Conservation (phyloP, 2,888 invertebrate genomes). For the Dioctria linearis region DNA sequence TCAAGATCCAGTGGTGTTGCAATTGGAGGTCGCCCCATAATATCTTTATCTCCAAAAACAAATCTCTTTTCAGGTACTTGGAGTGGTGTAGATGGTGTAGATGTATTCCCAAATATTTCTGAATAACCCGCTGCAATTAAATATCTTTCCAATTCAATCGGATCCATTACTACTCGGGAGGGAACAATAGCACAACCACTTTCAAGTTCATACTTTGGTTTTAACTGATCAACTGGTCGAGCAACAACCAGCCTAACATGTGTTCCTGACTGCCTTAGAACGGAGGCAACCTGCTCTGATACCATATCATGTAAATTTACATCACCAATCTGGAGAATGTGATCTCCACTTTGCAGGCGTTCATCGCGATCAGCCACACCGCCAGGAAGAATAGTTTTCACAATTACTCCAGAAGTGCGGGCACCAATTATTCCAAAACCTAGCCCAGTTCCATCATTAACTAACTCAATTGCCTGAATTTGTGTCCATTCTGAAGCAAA, state of each 20-base stretch:
- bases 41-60: conserved; percentile 66
- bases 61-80: conserved; percentile 70
- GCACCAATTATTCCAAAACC: conserved; percentile 99
- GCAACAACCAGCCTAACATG: conserved; percentile 96
- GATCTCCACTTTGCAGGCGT: conserved; percentile 97
- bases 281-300: conserved; percentile 97
- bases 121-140: conserved; percentile 87
- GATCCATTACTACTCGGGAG: conserved; percentile 84
- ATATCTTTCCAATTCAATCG: conserved; percentile 88
- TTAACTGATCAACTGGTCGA: conserved; percentile 86
- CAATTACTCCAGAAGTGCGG: conserved; percentile 98
- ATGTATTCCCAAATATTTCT: conserved; percentile 79
- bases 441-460: conserved; percentile 97
- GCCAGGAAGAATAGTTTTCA: conserved; percentile 97
- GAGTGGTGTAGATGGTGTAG: conserved; percentile 71
- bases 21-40: conserved; percentile 63
- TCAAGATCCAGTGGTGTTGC: conserved; percentile 69
- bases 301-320: conserved; percentile 97
- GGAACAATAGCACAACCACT: conserved; percentile 78
- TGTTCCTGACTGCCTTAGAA: conserved; percentile 94
- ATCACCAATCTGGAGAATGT: conserved; percentile 95
- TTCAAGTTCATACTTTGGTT: conserved; percentile 73
- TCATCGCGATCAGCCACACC: conserved; percentile 98
- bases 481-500: conserved; percentile 94
- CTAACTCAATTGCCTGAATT: conserved; percentile 96